Conservation (phyloP, 2,888 invertebrate genomes). For the Dexiosoma caninum region DNA sequence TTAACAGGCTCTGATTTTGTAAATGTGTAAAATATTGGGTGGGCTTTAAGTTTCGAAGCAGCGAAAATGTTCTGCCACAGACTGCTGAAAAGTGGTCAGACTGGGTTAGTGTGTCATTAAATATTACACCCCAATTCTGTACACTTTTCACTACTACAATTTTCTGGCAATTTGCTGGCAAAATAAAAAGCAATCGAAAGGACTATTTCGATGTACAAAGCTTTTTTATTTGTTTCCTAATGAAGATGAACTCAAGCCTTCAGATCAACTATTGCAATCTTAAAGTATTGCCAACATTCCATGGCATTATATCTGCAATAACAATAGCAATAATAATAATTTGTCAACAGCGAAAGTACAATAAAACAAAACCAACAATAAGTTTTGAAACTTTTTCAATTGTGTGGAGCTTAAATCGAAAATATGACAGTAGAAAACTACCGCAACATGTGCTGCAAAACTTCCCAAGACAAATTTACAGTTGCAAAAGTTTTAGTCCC, state of each 20-base stretch:
- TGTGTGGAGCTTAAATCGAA: not conserved
- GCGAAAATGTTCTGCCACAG: no score
- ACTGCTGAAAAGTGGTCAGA: no score
- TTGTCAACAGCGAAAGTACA: slow-evolving; percentile 3
- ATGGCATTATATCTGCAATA: no score
- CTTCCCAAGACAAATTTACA: not conserved
- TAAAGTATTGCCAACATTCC: not conserved
- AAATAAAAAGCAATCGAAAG: no score
- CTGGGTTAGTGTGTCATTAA: no score
- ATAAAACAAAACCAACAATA: slow-evolving; percentile 13
- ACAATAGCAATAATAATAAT: not conserved
- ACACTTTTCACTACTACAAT: no score
- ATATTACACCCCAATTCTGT: no score
- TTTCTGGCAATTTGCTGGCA: no score
- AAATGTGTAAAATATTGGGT: no score
- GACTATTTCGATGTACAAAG: no score
- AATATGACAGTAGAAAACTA: not conserved
- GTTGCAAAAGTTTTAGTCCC: slow-evolving; percentile 13
- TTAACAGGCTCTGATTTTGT: no score
- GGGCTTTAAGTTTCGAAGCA: no score
- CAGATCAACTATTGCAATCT: not conserved
- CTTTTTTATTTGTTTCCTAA: not conserved
- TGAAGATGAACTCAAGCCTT: not conserved
- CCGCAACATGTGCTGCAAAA: not conserved
- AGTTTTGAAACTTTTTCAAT: slow-evolving; percentile 20